phyloP scores from a whole-genome alignment of 1,140 invertebrate species.

The Meloidogyne floridensis region DNA sequence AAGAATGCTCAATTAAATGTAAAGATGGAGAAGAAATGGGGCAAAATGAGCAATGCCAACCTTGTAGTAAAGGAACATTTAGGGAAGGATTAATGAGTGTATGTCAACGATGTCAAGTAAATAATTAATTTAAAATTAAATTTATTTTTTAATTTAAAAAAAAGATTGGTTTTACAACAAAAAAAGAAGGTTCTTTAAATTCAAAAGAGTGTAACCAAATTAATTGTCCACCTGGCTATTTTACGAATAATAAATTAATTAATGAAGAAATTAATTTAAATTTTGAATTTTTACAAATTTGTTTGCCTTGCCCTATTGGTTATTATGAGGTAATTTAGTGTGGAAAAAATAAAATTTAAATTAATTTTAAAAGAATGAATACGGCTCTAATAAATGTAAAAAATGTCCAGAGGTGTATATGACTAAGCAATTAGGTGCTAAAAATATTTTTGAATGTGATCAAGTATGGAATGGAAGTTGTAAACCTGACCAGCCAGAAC shows the following conservation, averaged over 20 bases:
- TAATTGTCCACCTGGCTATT: constrained; percentile 33
- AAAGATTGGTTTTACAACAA: constrained; percentile 31
- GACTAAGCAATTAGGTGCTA: constrained; percentile 5
- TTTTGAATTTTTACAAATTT: constrained; percentile 9
- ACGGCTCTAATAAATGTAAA: constrained; percentile 6
- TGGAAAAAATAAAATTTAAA: neutral
- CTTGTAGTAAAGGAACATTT: constrained; percentile 1
- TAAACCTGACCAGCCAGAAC: constrained; percentile 9
- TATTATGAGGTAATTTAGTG: constrained; percentile 35
- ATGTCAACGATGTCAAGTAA: constrained; percentile 12
- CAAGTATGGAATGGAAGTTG: constrained; percentile 1
- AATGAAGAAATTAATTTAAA: neutral
- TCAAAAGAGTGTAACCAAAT: constrained; percentile 23
- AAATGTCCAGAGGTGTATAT: constrained; percentile 1
- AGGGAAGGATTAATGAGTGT: constrained; percentile 8
- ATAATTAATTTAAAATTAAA: neutral
- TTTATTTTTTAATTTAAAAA: constrained; percentile 18
- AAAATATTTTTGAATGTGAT: constrained; percentile 9
- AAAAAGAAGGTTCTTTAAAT: neutral
- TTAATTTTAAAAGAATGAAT: neutral
- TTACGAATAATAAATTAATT: neutral
- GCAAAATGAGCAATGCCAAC: constrained; percentile 22
- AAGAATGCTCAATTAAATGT: constrained; percentile 33
- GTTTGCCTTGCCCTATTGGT: constrained; percentile 24
- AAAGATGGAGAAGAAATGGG: constrained; percentile 21